Evolutionary conservation across 1,140 invertebrate genomes (phyloP).

Genomic region (Drosophila arawakana): DNA sequence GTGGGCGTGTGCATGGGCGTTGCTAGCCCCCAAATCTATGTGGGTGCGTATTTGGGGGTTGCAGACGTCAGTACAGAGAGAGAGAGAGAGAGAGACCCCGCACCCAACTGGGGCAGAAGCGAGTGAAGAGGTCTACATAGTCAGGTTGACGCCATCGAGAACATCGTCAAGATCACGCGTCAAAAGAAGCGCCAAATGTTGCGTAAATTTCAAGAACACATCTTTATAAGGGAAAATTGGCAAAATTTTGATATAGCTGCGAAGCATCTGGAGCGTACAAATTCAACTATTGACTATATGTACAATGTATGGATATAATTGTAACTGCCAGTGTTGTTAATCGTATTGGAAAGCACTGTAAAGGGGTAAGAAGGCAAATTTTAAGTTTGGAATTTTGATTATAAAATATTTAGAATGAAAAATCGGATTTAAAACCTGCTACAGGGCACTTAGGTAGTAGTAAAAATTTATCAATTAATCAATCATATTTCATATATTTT

Average conservation of each 20-base stretch:
- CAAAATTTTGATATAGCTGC: constrained; percentile 23
- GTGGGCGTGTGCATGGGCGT: constrained; percentile 5
- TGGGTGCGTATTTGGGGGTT: constrained; percentile 2
- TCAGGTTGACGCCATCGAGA: constrained; percentile 74
- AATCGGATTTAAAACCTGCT: too few relatives aligned
- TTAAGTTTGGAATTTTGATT: too few relatives aligned
- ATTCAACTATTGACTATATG: constrained; percentile 4
- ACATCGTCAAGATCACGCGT: constrained; percentile 63
- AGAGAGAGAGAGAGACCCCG: too few relatives aligned
- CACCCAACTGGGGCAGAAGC: too few relatives aligned
- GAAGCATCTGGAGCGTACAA: constrained; percentile 22
- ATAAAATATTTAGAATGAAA: too few relatives aligned
- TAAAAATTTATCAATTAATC: too few relatives aligned
- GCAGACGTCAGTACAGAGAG: not conserved
- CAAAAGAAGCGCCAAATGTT: constrained; percentile 76
- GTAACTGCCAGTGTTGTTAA: too few relatives aligned
- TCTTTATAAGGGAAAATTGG: constrained; percentile 43
- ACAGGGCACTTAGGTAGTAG: too few relatives aligned
- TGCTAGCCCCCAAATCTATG: not conserved
- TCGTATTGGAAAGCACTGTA: not conserved
- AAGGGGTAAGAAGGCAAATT: not conserved
- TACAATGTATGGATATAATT: constrained; percentile 1
- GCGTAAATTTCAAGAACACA: constrained; percentile 79
- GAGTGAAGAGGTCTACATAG: constrained; percentile 17
- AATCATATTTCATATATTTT: too few relatives aligned